Percentiles rank a stretch among this genome's conserved stretches.
Evolutionary conservation across 2,797 vertebrate species (phyloP).

Genomic region (Chelidonichthys spinosus): DNA sequence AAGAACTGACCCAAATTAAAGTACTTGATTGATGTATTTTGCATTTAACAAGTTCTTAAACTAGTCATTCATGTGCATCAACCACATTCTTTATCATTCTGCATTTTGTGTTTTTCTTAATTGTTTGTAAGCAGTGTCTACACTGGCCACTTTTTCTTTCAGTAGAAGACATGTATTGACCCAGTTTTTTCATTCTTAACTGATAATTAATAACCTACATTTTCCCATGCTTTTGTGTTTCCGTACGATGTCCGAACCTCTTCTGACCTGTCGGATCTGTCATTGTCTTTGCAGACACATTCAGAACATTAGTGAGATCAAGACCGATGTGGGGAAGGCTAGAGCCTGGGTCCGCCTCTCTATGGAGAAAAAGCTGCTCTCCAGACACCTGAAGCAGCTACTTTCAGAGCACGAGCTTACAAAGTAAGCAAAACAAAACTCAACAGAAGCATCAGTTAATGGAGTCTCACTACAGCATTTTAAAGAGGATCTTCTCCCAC

Average conservation of each 20-base stretch:
- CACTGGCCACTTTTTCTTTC: not conserved
- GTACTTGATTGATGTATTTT: not conserved
- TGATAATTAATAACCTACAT: too few species aligned
- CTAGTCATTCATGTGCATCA: not conserved
- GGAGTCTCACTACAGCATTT: not conserved
- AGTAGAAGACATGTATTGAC: not conserved
- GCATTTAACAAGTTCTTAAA: not conserved
- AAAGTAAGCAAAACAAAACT: slow-evolving; percentile 86
- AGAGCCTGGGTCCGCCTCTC: slow-evolving; percentile 98
- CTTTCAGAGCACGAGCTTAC: slow-evolving; percentile 96
- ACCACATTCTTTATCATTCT: not conserved
- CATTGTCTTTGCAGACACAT: slow-evolving; percentile 88
- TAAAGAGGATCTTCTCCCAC: not conserved
- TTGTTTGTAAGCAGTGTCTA: not conserved
- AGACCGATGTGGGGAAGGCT: slow-evolving; percentile 98
- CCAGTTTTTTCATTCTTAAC: not conserved
- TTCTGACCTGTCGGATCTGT: slow-evolving; percentile 19
- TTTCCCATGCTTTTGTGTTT: slow-evolving; percentile 1
- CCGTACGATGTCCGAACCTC: not conserved
- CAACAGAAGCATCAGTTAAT: not conserved
- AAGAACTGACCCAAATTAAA: slow-evolving; percentile 8
- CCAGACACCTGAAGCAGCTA: slow-evolving; percentile 96
- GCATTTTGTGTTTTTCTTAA: not conserved
- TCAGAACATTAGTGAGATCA: slow-evolving; percentile 98
- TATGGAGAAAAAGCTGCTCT: slow-evolving; percentile 99